Conservation (phyloP, 2,113 vertebrate species). For the Toxotes jaculatrix region DNA sequence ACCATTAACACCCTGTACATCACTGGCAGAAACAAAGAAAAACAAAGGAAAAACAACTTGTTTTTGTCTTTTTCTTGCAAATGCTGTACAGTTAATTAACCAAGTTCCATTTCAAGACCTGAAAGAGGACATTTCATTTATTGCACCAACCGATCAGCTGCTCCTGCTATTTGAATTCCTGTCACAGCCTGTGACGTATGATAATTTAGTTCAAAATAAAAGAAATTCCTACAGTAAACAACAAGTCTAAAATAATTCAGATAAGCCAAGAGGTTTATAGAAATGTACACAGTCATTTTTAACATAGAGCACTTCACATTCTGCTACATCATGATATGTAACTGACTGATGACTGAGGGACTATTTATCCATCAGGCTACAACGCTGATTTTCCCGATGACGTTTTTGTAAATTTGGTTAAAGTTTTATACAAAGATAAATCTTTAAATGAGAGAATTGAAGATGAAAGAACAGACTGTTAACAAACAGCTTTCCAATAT, state of each 20-base stretch:
- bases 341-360: neutral
- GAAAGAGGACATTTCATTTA: neutral
- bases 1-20: neutral
- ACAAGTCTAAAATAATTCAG: neutral
- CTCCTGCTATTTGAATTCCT: neutral
- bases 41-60: no score
- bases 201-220: neutral
- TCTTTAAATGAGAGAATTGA: conserved; percentile 1
- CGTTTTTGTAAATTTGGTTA: neutral
- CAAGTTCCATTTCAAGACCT: neutral
- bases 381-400: neutral
- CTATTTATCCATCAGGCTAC: neutral
- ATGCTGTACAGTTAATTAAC: neutral
- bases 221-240: neutral
- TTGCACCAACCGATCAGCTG: neutral
- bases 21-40: neutral
- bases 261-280: neutral
- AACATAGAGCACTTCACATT: neutral
- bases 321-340: neutral
- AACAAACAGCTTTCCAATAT: neutral
- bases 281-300: neutral
- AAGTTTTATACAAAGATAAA: neutral
- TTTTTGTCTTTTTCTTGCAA: neutral
- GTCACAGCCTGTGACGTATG: neutral
- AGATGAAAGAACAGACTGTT: neutral